phyloP scores from a whole-genome alignment of 2,888 invertebrate genomes.

The Drosophila histrio region DNA sequence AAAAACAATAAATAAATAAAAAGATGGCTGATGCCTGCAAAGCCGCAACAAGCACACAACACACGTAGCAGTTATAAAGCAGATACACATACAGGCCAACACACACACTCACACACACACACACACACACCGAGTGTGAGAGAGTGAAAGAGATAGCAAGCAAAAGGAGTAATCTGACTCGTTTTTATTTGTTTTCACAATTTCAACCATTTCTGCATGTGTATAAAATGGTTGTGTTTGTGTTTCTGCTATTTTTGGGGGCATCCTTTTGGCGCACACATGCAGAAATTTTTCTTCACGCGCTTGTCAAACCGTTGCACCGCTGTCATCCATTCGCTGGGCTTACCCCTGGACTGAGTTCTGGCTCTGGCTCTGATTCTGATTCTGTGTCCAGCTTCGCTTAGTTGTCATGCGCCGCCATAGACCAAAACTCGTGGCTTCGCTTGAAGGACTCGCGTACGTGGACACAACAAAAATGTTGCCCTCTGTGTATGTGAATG shows the following conservation, averaged over 20 bases:
- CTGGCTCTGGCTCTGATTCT: background rate
- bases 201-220: constrained; percentile 40
- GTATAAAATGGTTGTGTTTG: constrained; percentile 33
- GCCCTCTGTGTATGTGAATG: constrained; percentile 6
- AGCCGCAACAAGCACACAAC: constrained; percentile 65
- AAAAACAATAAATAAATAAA: constrained; percentile 78
- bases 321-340: constrained; percentile 69
- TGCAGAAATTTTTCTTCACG: constrained; percentile 76
- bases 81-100: constrained; percentile 32
- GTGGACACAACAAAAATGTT: constrained; percentile 63
- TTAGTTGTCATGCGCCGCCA: constrained; percentile 73
- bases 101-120: constrained; percentile 11
- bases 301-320: constrained; percentile 77
- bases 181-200: constrained; percentile 74
- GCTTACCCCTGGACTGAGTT: constrained; percentile 27
- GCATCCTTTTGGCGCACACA: constrained; percentile 56
- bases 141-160: constrained; percentile 3
- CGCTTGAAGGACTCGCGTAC: constrained; percentile 56
- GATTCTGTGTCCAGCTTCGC: constrained; percentile 39
- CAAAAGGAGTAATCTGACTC: constrained; percentile 53
- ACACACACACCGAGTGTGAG: background rate
- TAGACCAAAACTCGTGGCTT: constrained; percentile 62
- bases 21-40: constrained; percentile 75
- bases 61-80: constrained; percentile 69
- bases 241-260: constrained; percentile 24